Evolutionary conservation across 2,888 invertebrate genomes (phyloP).

Genomic region (Ornithoptera priamus): DNA sequence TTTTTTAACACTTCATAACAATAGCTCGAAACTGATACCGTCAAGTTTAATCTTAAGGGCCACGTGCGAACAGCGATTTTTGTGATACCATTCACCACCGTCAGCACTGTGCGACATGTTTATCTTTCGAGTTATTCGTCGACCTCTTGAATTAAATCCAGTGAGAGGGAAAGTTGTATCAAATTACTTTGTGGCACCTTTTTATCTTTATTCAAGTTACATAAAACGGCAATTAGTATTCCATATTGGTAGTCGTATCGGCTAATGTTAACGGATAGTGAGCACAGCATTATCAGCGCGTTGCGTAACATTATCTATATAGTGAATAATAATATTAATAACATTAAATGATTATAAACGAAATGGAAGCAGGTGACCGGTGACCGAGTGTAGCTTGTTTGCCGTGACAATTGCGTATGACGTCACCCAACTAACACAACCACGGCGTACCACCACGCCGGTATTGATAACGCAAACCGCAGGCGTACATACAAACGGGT

Average conservation of each 20-base stretch:
- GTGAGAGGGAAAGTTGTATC: constrained; percentile 61
- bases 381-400: constrained; percentile 66
- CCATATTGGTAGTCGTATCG: neutral
- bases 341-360: constrained; percentile 41
- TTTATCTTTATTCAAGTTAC: neutral
- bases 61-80: neutral
- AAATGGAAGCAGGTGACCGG: constrained; percentile 46
- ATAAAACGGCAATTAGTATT: neutral
- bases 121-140: neutral
- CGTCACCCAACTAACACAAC: constrained; percentile 58
- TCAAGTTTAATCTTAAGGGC: neutral
- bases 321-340: constrained; percentile 6
- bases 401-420: constrained; percentile 74
- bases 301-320: constrained; percentile 1
- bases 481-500: constrained; percentile 43
- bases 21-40: neutral
- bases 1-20: neutral
- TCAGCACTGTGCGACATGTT: neutral
- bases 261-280: neutral
- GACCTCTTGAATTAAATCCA: constrained; percentile 64
- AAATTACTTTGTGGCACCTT: constrained; percentile 5
- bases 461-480: constrained; percentile 59
- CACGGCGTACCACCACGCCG: constrained; percentile 31
- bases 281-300: neutral
- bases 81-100: neutral